Percentiles rank a stretch among this genome's conserved stretches.
Conservation (phyloP, 35 echinoderm and acorn worm species). For the Acanthaster planci region DNA sequence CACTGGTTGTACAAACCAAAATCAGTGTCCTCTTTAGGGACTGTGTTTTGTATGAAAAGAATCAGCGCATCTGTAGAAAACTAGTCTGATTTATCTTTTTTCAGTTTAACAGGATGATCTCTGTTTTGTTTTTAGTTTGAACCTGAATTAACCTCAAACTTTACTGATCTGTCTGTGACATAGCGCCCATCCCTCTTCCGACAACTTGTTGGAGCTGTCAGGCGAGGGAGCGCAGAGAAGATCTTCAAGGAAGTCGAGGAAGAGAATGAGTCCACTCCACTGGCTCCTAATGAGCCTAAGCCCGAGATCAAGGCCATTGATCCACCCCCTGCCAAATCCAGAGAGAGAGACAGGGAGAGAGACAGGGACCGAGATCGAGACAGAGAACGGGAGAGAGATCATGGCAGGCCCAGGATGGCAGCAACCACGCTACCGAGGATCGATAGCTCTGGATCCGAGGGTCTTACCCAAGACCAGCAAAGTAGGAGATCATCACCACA, state of each 20-base stretch:
- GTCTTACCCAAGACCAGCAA: constrained; percentile 47
- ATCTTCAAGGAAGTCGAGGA: constrained; percentile 24
- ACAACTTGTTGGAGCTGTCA: constrained; percentile 44
- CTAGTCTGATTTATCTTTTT: too few species aligned
- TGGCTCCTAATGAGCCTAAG: constrained; percentile 9
- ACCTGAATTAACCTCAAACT: background rate
- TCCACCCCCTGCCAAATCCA: constrained; percentile 17
- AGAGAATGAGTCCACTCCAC: background rate
- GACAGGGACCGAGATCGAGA: constrained; percentile 28
- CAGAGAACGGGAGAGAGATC: constrained; percentile 44
- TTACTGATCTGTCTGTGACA: constrained; percentile 7
- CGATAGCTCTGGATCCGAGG: constrained; percentile 85
- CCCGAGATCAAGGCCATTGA: constrained; percentile 1
- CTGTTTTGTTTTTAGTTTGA: background rate
- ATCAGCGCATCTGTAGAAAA: too few species aligned
- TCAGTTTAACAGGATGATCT: too few species aligned
- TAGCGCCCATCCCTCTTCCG: constrained; percentile 57
- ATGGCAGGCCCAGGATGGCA: constrained; percentile 49
- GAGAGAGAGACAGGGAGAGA: constrained; percentile 44
- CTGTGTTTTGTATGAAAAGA: too few species aligned
- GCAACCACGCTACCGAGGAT: constrained; percentile 68
- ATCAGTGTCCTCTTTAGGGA: too few species aligned
- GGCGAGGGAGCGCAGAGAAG: constrained; percentile 35
- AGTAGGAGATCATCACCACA: constrained; percentile 70
- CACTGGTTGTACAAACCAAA: too few species aligned